Conservation (phyloP, 1,140 invertebrate species). For the Nixonia krombeini region DNA sequence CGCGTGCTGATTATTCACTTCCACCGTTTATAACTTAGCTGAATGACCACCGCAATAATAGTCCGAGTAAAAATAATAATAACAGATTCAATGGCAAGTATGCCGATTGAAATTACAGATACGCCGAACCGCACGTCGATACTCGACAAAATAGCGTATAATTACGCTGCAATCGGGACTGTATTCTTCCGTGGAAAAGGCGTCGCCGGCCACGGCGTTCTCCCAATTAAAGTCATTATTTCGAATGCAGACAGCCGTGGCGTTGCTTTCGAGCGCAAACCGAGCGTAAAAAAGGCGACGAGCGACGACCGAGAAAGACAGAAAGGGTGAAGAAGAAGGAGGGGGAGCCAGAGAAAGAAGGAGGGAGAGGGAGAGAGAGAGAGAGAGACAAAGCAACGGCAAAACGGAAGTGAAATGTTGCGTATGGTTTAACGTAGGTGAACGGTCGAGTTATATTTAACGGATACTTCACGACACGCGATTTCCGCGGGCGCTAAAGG, state of each 20-base stretch:
- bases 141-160: slow-evolving; percentile 12
- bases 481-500: slow-evolving; percentile 29
- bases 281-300: slow-evolving; percentile 29
- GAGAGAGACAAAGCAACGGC: slow-evolving; percentile 20
- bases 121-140: neutral
- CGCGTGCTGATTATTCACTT: neutral
- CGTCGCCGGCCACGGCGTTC: slow-evolving; percentile 7
- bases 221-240: slow-evolving; percentile 34
- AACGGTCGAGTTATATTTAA: slow-evolving; percentile 47
- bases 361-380: neutral
- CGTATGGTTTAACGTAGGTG: slow-evolving; percentile 53
- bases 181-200: slow-evolving; percentile 1
- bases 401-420: slow-evolving; percentile 61
- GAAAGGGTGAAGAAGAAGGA: neutral
- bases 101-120: neutral
- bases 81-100: neutral
- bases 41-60: slow-evolving; percentile 3
- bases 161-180: slow-evolving; percentile 5
- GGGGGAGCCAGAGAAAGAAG: slow-evolving; percentile 1
- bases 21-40: slow-evolving; percentile 1
- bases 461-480: slow-evolving; percentile 16
- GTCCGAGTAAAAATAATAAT: slow-evolving; percentile 8
- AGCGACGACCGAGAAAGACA: slow-evolving; percentile 36
- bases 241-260: slow-evolving; percentile 4
- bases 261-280: slow-evolving; percentile 13